Conservation (phyloP, 2,113 vertebrate species). For the Nycticebus coucang region DNA sequence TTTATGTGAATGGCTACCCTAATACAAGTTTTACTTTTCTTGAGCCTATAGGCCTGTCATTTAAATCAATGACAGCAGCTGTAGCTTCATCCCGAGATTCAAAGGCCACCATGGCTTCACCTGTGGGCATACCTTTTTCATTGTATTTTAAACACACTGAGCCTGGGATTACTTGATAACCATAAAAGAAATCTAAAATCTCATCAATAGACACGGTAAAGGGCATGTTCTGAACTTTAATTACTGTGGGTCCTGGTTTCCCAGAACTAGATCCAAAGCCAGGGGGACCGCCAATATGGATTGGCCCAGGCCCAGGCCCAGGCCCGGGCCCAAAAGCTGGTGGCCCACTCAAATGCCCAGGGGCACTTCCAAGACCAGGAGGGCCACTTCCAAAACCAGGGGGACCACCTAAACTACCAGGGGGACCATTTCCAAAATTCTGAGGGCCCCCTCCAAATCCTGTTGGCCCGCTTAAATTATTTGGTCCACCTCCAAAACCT, state of each 20-base stretch:
- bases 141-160: conserved; percentile 98
- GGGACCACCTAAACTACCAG: conserved; percentile 86
- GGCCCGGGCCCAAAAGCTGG: conserved; percentile 88
- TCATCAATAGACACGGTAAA: conserved; percentile 98
- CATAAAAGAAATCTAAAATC: conserved; percentile 99
- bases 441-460: conserved; percentile 90
- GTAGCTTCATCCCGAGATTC: conserved; percentile 97
- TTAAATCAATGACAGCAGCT: conserved; percentile 97
- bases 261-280: conserved; percentile 89
- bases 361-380: conserved; percentile 86
- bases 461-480: conserved; percentile 87
- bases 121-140: conserved; percentile 98
- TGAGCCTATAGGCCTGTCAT: conserved; percentile 98
- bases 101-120: conserved; percentile 99
- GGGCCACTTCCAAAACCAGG: conserved; percentile 91
- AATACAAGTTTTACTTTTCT: conserved; percentile 98
- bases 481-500: conserved; percentile 90
- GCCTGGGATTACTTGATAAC: conserved; percentile 97
- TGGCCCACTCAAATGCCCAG: conserved; percentile 87
- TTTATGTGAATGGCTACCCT: conserved; percentile 87
- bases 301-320: conserved; percentile 86
- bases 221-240: conserved; percentile 99
- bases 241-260: conserved; percentile 94
- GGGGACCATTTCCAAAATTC: conserved; percentile 90
- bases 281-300: conserved; percentile 89